Base-by-base conservation (phyloP, 64 coral and sea anemone genomes). In the Stichodactyla mertensii region DNA sequence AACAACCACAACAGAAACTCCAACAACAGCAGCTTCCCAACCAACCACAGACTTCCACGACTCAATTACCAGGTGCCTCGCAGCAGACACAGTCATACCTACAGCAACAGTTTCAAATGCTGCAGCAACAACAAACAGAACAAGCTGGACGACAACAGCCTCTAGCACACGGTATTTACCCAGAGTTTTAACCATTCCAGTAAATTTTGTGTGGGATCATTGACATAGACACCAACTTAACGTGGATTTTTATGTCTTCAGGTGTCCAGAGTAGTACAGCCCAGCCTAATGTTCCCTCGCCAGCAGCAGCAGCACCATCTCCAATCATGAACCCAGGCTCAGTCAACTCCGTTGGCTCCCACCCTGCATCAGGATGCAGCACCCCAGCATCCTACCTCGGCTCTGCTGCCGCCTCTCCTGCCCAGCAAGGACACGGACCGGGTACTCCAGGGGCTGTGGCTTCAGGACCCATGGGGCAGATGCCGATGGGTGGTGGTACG, bases 361-460 rank as follows among this genome's bases (percentile, higher is more conserved):
- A 83, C 52, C 90, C 90, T 9, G 77, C 85, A 12, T 92, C 90
- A 16, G 90, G 90, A 24, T 92, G 90, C 60, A 92, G 90, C 61
- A 92, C 90, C 16, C 90, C 90, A n/a, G 90, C 84, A n/a, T 92
- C 90, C 56, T 92, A 87, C 78, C 83, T 92, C 64, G 90, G 90
- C 45, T 74, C 69, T 74, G 84, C 83, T 6, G 80, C 86, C 52
- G 90, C 90, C 5, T 79, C 85, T 0, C 86, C 90, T 23, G 84
- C 85, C 1, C 86, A 85, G 2, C 84, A 69, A 20, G 84, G 55
- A 10, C 86, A 82, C 51, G 85, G 59, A 13, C 90, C 90, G 14
- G 77, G 90, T 23, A 92, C 90, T 20, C 90, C 90, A 5, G 86
- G 85, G 55, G 57, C 54, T 56, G 59, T 18, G 16, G 56, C 90